A percentile compares a stretch with the other conserved stretches of the same genome.
Evolutionary conservation across 1,140 invertebrate species (phyloP).

Genomic region (Drosophila kepulauana): DNA sequence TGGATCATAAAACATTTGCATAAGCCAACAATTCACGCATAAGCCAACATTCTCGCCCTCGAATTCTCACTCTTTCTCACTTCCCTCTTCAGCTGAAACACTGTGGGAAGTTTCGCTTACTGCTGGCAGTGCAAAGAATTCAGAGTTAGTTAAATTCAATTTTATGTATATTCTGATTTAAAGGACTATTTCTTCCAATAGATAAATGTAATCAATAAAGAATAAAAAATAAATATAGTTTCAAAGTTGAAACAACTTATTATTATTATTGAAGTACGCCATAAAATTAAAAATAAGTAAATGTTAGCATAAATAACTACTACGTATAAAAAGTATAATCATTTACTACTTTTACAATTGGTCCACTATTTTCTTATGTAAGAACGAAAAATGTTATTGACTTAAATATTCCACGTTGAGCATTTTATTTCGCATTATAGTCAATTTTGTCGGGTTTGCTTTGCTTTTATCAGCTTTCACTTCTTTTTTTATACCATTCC

Average conservation of each 20-base stretch:
- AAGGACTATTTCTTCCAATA: background rate
- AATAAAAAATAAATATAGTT: no score
- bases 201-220: background rate
- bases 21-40: constrained; percentile 48
- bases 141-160: background rate
- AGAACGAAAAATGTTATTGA: background rate
- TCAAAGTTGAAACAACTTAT: no score
- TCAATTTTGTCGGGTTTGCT: background rate
- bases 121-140: background rate
- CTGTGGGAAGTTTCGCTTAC: background rate
- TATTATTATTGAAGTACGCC: no score
- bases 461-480: background rate
- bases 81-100: background rate
- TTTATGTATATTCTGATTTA: background rate
- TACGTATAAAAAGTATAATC: no score
- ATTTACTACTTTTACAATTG: no score
- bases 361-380: no score
- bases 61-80: background rate
- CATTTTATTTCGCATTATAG: constrained; percentile 3
- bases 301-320: no score
- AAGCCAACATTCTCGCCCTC: background rate
- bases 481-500: background rate
- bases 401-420: background rate
- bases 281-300: no score
- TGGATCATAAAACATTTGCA: constrained; percentile 68